Evolutionary conservation across 1,140 invertebrate genomes (phyloP).

Genomic region (Cataglyphis hispanica): DNA sequence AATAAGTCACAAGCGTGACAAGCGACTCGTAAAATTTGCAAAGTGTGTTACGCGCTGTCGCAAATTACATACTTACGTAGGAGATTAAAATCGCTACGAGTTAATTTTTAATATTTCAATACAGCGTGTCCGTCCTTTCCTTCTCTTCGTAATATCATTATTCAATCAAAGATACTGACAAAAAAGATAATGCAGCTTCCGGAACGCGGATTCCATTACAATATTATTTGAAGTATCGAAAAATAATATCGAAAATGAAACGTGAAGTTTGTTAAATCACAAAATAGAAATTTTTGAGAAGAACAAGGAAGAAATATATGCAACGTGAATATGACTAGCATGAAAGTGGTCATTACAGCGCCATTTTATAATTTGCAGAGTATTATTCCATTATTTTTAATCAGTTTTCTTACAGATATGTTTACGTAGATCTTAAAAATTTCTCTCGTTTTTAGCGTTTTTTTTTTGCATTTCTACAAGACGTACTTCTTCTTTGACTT

Average conservation of each 20-base stretch:
- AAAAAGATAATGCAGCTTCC: background rate
- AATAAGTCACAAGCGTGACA: background rate
- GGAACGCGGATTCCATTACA: too few species aligned
- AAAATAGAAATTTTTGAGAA: background rate
- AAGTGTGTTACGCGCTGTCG: background rate
- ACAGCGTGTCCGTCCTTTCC: background rate
- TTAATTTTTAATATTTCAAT: slow-evolving; percentile 49
- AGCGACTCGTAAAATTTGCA: slow-evolving; percentile 13
- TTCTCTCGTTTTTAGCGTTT: background rate
- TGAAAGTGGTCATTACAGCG: background rate
- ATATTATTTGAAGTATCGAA: background rate
- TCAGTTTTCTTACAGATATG: background rate
- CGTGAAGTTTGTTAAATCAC: background rate
- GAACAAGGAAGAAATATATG: slow-evolving; percentile 20
- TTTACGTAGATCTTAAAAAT: background rate
- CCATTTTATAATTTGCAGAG: background rate
- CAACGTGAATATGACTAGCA: background rate
- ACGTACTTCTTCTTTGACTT: background rate
- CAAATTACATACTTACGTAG: slow-evolving; percentile 29
- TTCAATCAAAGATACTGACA: background rate
- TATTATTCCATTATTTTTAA: slow-evolving; percentile 20
- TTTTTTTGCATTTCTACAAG: background rate
- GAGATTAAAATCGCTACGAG: slow-evolving; percentile 20
- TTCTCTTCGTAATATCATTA: background rate
- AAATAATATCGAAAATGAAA: background rate